Percentiles rank a stretch among this genome's conserved stretches.
phyloP scores from a whole-genome alignment of 2,888 invertebrate species.

The Lathronympha strigana region DNA sequence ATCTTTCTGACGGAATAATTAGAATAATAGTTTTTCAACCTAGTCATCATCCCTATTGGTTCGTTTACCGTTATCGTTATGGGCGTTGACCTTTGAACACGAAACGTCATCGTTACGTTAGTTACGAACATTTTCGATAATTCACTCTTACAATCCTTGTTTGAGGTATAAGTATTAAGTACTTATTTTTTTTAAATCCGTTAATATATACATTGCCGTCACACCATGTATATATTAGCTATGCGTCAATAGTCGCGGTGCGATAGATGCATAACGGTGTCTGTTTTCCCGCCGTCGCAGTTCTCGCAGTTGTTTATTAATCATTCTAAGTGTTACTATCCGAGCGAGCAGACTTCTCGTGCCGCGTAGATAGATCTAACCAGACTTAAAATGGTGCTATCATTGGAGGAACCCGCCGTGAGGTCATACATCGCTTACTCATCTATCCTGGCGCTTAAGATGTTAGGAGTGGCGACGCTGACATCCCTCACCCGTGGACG shows the following conservation, averaged over 20 bases:
- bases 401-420: conserved; percentile 58
- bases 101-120: not conserved
- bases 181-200: no score
- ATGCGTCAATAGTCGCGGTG: conserved; percentile 30
- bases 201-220: no score
- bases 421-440: conserved; percentile 70
- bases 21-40: no score
- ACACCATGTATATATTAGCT: conserved; percentile 30
- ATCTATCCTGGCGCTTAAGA: conserved; percentile 66
- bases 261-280: conserved; percentile 22
- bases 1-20: no score
- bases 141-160: conserved; percentile 7
- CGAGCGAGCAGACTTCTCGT: conserved; percentile 14
- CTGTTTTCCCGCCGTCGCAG: conserved; percentile 14
- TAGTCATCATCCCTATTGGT: no score
- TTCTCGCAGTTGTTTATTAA: conserved; percentile 13
- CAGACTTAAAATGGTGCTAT: conserved; percentile 56
- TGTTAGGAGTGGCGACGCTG: conserved; percentile 57
- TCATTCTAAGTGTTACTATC: conserved; percentile 29
- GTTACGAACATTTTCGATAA: not conserved
- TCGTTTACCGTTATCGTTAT: not conserved
- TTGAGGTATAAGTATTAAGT: no score
- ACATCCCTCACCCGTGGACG: conserved; percentile 56
- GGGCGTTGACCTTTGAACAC: conserved; percentile 22
- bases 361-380: not conserved